Percentiles rank a stretch among this genome's conserved stretches.
Evolutionary conservation across 2,888 invertebrate genomes (phyloP).

Genomic region (Diplazon laetatorius): DNA sequence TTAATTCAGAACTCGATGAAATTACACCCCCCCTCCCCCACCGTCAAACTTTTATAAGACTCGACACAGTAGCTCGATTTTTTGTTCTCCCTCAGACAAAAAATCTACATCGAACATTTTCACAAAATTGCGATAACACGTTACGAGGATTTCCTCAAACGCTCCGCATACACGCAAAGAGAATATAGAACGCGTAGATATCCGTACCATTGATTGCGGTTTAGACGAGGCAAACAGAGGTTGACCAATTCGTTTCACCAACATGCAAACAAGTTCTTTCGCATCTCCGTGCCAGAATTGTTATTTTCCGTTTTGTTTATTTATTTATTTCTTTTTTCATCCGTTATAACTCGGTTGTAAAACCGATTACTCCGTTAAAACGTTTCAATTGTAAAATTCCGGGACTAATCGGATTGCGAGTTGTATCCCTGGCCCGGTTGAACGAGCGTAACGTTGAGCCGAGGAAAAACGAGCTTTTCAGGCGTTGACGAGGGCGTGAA

Average conservation of each 20-base stretch:
- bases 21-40: no score
- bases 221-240: conserved; percentile 17
- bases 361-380: conserved; percentile 51
- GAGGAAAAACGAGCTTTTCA: conserved; percentile 33
- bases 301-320: no score
- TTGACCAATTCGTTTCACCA: conserved; percentile 29
- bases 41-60: no score
- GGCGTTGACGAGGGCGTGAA: conserved; percentile 8
- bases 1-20: no score
- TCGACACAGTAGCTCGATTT: no score
- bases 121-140: no score
- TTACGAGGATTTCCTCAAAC: no score
- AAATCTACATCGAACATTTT: no score
- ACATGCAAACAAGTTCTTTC: conserved; percentile 33
- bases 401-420: conserved; percentile 49
- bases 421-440: conserved; percentile 34
- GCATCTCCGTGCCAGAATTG: no score
- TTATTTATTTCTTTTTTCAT: conserved; percentile 5
- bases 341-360: conserved; percentile 40
- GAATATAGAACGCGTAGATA: no score
- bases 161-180: no score
- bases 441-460: conserved; percentile 35
- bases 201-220: conserved; percentile 32
- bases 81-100: no score
- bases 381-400: conserved; percentile 45